phyloP scores from a whole-genome alignment of 2,888 invertebrate species.

The Himalopsyche japonica region DNA sequence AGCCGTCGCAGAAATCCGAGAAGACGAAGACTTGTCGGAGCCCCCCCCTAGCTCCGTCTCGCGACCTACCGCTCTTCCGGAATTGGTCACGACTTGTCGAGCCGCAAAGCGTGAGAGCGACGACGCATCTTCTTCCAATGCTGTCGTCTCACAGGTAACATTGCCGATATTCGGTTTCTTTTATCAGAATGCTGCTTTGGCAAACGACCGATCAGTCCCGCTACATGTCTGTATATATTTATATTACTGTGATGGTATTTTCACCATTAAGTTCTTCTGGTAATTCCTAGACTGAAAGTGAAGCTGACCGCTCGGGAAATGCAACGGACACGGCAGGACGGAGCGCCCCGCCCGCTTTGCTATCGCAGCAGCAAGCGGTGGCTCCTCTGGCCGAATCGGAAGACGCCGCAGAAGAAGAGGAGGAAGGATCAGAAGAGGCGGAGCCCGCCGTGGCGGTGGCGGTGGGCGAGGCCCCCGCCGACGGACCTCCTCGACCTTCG shows the following conservation, averaged over 20 bases:
- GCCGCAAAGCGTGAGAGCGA: not conserved
- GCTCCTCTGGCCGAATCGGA: constrained; percentile 73
- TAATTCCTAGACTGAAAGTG: not conserved
- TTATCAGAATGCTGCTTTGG: not conserved
- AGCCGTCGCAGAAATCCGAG: constrained; percentile 30
- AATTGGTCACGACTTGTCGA: not conserved
- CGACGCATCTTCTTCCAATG: not conserved
- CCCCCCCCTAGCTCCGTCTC: not conserved
- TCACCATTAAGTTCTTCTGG: too few species aligned
- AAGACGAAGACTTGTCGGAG: constrained; percentile 15
- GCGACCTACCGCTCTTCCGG: not conserved
- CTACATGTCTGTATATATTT: too few species aligned
- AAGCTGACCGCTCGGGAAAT: constrained; percentile 20
- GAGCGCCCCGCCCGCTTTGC: constrained; percentile 43
- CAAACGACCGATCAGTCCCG: too few species aligned
- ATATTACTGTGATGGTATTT: too few species aligned
- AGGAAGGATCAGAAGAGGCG: constrained; percentile 60
- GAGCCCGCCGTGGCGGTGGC: constrained; percentile 47
- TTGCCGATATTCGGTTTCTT: not conserved
- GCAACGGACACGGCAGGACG: not conserved
- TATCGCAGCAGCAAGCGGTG: constrained; percentile 52
- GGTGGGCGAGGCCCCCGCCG: constrained; percentile 42
- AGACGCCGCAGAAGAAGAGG: constrained; percentile 69
- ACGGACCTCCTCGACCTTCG: constrained; percentile 45
- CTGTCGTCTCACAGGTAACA: not conserved